phyloP scores from a whole-genome alignment of 2,113 vertebrate species.

The Alaudala cheleensis region DNA sequence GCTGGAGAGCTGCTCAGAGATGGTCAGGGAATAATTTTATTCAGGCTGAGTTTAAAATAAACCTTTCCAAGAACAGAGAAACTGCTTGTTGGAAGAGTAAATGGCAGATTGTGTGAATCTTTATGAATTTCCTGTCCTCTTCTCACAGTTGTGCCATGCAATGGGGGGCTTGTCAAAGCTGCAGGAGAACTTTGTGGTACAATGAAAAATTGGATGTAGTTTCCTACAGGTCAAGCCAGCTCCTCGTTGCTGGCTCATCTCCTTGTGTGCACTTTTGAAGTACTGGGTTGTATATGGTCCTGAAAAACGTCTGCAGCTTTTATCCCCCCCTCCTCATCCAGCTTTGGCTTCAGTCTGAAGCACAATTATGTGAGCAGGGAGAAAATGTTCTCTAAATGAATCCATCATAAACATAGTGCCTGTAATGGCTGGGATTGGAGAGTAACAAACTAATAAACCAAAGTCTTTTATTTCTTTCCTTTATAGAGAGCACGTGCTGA shows the following conservation, averaged over 20 bases:
- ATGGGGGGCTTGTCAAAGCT: background rate
- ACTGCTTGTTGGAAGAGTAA: constrained; percentile 43
- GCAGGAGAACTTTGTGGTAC: background rate
- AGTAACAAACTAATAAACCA: constrained; percentile 26
- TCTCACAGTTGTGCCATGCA: background rate
- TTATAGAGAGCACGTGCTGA: background rate
- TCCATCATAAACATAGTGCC: constrained; percentile 2
- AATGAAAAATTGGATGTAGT: background rate
- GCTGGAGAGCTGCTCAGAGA: background rate
- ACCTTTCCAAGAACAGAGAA: constrained; percentile 11
- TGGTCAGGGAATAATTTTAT: constrained; percentile 17
- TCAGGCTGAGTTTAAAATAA: constrained; percentile 45
- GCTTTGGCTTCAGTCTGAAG: constrained; percentile 22
- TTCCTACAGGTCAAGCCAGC: background rate
- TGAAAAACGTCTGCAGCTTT: constrained; percentile 27
- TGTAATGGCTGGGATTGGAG: background rate
- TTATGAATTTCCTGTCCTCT: constrained; percentile 3
- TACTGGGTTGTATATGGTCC: background rate
- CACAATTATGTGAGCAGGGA: constrained; percentile 22
- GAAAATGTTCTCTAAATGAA: constrained; percentile 41
- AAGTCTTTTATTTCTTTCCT: background rate
- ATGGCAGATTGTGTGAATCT: constrained; percentile 19
- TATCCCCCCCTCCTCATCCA: background rate
- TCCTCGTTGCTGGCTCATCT: background rate
- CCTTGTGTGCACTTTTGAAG: background rate